These are phyloP conservation scores for Adelphocoris suturalis DNA, from an alignment of 2,888 invertebrate species.

Conservation along the genomic window DNA sequence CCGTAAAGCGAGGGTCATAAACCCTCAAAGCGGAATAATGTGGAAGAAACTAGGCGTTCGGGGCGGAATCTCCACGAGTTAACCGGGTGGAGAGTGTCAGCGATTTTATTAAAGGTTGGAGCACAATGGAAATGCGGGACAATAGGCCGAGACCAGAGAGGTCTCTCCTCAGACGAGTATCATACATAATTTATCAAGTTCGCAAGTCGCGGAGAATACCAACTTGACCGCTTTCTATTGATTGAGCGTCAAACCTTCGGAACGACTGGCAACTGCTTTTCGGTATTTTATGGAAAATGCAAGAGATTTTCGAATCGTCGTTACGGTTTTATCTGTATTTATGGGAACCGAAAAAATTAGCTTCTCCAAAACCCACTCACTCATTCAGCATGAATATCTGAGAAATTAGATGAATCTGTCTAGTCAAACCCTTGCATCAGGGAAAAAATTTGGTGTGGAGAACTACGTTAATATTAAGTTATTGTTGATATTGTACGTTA, in stretches of 20 bases:
- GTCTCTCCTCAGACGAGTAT: slow-evolving; percentile 14
- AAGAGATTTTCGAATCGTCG: neutral
- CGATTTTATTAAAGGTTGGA: slow-evolving; percentile 36
- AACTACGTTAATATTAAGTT: too few species aligned
- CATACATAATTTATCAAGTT: slow-evolving; percentile 42
- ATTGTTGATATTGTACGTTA: too few species aligned
- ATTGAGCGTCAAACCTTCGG: slow-evolving; percentile 18
- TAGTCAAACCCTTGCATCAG: too few species aligned
- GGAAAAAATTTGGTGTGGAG: too few species aligned
- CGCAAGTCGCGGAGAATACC: slow-evolving; percentile 27
- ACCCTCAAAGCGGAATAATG: neutral
- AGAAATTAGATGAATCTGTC: too few species aligned
- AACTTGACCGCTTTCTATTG: slow-evolving; percentile 36
- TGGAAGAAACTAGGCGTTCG: slow-evolving; percentile 24
- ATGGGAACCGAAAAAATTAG: neutral
- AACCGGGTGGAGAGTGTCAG: slow-evolving; percentile 17
- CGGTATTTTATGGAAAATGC: slow-evolving; percentile 10
- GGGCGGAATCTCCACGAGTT: slow-evolving; percentile 13
- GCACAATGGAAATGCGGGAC: slow-evolving; percentile 27
- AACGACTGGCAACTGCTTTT: neutral
- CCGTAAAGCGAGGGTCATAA: slow-evolving; percentile 4
- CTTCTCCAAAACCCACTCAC: neutral
- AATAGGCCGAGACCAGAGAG: neutral
- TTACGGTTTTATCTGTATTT: neutral
- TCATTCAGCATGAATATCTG: too few species aligned